Conservation (phyloP, 2,888 invertebrate genomes). For the Cetonia aurata region DNA sequence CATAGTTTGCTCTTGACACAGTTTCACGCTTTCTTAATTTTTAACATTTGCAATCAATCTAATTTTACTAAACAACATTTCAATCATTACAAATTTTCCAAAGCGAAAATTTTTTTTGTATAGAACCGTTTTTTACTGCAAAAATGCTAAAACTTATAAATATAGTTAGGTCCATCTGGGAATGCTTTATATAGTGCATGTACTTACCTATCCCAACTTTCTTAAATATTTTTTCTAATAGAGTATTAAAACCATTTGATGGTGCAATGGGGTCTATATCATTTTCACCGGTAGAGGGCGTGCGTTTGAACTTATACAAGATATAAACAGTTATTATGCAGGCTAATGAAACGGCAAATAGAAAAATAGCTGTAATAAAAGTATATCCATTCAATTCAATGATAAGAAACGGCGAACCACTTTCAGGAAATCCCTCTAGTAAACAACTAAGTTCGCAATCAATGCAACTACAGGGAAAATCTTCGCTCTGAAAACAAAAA, state of each 20-base stretch:
- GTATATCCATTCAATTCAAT: slow-evolving; percentile 74
- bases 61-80: no score
- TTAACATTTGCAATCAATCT: no score
- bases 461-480: slow-evolving; percentile 80
- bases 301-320: not conserved
- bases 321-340: slow-evolving; percentile 32
- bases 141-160: no score
- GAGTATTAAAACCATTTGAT: slow-evolving; percentile 41
- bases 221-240: slow-evolving; percentile 64
- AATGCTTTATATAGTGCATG: no score
- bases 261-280: not conserved
- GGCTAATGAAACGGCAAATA: slow-evolving; percentile 59
- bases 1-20: no score
- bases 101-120: no score
- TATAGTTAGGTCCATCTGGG: no score
- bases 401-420: slow-evolving; percentile 70
- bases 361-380: slow-evolving; percentile 72
- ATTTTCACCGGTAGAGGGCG: not conserved
- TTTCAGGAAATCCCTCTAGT: slow-evolving; percentile 64
- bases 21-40: no score
- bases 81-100: no score
- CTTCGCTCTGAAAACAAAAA: slow-evolving; percentile 63
- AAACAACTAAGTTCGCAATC: slow-evolving; percentile 79
- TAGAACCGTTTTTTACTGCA: no score
- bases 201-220: slow-evolving; percentile 67